phyloP scores from a whole-genome alignment of 2,113 vertebrate genomes.

The Hoplias malabaricus region DNA sequence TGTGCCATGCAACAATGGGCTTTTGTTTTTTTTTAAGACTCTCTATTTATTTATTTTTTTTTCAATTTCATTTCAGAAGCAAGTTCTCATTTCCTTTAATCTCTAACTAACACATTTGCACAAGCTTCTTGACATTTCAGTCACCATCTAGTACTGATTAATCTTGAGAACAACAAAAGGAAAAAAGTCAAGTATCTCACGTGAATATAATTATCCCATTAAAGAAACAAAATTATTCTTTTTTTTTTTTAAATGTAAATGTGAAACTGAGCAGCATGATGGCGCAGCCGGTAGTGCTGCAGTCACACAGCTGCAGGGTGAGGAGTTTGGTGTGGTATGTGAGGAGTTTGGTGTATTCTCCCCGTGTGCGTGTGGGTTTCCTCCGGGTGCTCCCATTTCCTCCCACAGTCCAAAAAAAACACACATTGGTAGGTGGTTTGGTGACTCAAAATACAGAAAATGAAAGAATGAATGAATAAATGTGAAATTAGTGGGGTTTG shows the following conservation, averaged over 20 bases:
- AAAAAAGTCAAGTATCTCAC: slow-evolving; percentile 1
- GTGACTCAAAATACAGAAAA: too few species aligned
- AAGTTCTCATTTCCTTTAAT: slow-evolving; percentile 22
- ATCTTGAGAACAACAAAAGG: background rate
- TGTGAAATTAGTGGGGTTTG: too few species aligned
- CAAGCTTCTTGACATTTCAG: slow-evolving; percentile 9
- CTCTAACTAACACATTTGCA: background rate
- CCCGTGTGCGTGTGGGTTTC: too few species aligned
- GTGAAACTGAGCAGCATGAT: too few species aligned
- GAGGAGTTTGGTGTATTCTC: too few species aligned
- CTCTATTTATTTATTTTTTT: background rate
- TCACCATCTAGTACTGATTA: background rate
- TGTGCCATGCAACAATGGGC: background rate
- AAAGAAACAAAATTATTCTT: background rate
- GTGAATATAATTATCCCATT: background rate
- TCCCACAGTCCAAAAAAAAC: too few species aligned
- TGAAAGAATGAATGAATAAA: too few species aligned
- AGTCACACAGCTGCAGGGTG: too few species aligned
- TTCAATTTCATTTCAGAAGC: slow-evolving; percentile 18
- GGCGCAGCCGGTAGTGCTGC: too few species aligned
- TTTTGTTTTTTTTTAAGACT: background rate
- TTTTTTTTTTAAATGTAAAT: background rate
- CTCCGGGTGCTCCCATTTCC: too few species aligned
- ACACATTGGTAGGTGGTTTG: too few species aligned
- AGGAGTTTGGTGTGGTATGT: too few species aligned